Conservation (phyloP, 2,797 vertebrate species). For the Sciurus carolinensis region DNA sequence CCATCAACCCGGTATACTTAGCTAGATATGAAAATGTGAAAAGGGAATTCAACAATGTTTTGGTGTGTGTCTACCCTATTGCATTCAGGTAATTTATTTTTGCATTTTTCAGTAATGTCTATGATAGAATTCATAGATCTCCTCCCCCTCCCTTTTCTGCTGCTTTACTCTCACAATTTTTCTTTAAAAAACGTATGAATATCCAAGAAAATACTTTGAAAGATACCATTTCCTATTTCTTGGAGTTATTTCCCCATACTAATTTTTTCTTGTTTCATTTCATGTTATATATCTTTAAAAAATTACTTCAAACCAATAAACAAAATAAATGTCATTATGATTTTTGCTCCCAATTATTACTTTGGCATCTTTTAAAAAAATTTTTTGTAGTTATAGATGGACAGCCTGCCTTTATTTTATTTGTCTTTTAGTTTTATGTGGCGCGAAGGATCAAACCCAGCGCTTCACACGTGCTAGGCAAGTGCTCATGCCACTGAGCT, state of each 20-base stretch:
- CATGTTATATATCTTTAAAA: constrained; percentile 80
- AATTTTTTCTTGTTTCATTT: constrained; percentile 71
- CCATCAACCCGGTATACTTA: not conserved
- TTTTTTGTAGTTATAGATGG: no score
- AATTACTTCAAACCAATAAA: constrained; percentile 79
- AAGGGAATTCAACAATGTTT: not conserved
- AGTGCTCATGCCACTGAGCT: no score
- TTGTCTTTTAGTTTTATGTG: no score
- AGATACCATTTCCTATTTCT: constrained; percentile 69
- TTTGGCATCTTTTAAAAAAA: constrained; percentile 72
- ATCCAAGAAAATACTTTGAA: constrained; percentile 72
- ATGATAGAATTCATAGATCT: not conserved
- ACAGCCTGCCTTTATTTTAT: no score
- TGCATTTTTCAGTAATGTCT: not conserved
- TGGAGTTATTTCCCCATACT: constrained; percentile 43
- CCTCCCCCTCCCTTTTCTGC: not conserved
- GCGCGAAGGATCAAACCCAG: no score
- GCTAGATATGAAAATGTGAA: not conserved
- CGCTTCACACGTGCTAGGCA: no score
- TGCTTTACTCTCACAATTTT: not conserved
- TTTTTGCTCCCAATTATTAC: constrained; percentile 86
- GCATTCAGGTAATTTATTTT: not conserved
- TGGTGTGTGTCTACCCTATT: not conserved
- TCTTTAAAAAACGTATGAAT: constrained; percentile 63
- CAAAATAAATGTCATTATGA: constrained; percentile 83